Evolutionary conservation across 2,888 invertebrate species (phyloP).

Genomic region (Lepidochitona cinerea): DNA sequence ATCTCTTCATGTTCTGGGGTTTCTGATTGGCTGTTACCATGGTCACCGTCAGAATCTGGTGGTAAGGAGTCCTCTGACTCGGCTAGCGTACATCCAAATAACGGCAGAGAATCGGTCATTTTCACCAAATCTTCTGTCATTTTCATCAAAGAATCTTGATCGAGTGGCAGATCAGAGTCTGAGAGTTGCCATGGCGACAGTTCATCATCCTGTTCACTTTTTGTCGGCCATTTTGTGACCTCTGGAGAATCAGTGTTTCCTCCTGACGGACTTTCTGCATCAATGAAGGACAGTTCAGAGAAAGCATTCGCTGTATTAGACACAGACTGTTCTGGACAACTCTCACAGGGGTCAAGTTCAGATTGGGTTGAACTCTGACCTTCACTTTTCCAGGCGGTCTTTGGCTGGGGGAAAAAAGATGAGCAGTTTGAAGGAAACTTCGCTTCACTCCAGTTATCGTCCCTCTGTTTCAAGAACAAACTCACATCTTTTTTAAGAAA

Average conservation of each 20-base stretch:
- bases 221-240: background rate
- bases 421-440: background rate
- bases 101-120: conserved; percentile 35
- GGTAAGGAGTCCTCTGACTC: too few species aligned
- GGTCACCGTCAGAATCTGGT: too few species aligned
- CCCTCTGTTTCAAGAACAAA: conserved; percentile 28
- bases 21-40: too few species aligned
- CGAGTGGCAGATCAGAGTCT: background rate
- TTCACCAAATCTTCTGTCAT: conserved; percentile 53
- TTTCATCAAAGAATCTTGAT: conserved; percentile 39
- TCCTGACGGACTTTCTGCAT: background rate
- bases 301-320: background rate
- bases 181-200: background rate
- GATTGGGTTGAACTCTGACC: too few species aligned
- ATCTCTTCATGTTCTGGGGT: too few species aligned
- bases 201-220: background rate
- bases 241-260: background rate
- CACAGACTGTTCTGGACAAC: background rate
- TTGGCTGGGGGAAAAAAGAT: background rate
- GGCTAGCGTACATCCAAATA: background rate
- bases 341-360: background rate
- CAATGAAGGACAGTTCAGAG: background rate
- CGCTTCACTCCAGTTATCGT: conserved; percentile 20
- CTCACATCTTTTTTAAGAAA: conserved; percentile 60
- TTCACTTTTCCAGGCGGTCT: too few species aligned